phyloP scores from a whole-genome alignment of 2,797 vertebrate genomes.

The Sebastes minor region DNA sequence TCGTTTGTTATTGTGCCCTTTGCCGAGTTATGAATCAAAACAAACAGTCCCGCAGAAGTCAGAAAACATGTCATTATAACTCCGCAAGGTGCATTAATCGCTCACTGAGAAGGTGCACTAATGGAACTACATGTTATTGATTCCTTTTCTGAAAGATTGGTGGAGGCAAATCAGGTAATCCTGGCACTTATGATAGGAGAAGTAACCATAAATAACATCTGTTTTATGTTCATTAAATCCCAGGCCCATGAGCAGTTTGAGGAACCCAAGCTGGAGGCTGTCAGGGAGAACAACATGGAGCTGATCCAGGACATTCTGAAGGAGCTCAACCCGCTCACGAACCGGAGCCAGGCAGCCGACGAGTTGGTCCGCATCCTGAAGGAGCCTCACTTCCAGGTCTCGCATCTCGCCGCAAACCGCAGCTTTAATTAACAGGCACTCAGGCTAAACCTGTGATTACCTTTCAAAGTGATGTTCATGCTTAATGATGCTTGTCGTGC shows the following conservation, averaged over 20 bases:
- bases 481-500: constrained; percentile 19
- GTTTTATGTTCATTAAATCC: constrained; percentile 9
- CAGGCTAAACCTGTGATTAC: constrained; percentile 17
- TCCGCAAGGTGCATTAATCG: background rate
- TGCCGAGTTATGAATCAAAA: constrained; percentile 16
- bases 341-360: constrained; percentile 82
- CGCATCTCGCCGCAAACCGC: background rate
- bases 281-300: constrained; percentile 94
- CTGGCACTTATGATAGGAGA: background rate
- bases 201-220: background rate
- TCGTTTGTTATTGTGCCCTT: constrained; percentile 16
- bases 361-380: constrained; percentile 91
- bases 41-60: constrained; percentile 1
- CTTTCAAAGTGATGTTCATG: constrained; percentile 11
- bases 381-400: constrained; percentile 95
- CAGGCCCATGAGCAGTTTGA: constrained; percentile 92
- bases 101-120: background rate
- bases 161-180: no score
- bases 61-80: constrained; percentile 19
- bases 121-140: constrained; percentile 1
- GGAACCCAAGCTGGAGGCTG: constrained; percentile 93
- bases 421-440: constrained; percentile 17
- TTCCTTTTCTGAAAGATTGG: background rate
- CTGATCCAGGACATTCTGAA: constrained; percentile 95
- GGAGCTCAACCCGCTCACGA: constrained; percentile 85